phyloP scores from a whole-genome alignment of 2,888 invertebrate genomes.

The Peribatodes rhomboidaria region DNA sequence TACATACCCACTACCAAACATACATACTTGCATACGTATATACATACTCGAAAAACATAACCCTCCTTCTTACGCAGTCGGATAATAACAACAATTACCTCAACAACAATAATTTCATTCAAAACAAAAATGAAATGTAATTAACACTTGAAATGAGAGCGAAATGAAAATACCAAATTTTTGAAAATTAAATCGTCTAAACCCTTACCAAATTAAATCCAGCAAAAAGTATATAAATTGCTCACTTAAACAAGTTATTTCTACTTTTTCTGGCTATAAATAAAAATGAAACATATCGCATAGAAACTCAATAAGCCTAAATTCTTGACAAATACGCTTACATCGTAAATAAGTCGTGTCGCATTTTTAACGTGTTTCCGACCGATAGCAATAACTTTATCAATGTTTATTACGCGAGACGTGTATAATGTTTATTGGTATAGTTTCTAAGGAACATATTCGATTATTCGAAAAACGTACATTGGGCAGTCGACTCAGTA shows the following conservation, averaged over 20 bases:
- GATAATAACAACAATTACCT: too few relatives aligned
- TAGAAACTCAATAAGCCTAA: conserved; percentile 26
- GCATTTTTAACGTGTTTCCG: conserved; percentile 40
- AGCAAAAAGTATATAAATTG: conserved; percentile 25
- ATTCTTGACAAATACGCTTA: conserved; percentile 31
- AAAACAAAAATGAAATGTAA: too few relatives aligned
- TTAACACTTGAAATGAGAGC: too few relatives aligned
- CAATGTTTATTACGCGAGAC: conserved; percentile 45
- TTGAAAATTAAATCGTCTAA: too few relatives aligned
- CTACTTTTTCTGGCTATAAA: conserved; percentile 31
- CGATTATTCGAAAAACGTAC: not conserved
- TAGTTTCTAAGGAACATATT: conserved; percentile 7
- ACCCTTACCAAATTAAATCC: not conserved
- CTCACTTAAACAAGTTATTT: conserved; percentile 30
- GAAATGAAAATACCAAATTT: too few relatives aligned
- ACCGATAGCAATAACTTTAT: conserved; percentile 51
- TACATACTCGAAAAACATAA: too few relatives aligned
- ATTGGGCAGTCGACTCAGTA: too few relatives aligned
- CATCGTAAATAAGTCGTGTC: conserved; percentile 29
- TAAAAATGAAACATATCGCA: conserved; percentile 19
- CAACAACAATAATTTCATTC: too few relatives aligned
- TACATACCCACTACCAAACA: too few relatives aligned
- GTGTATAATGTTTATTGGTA: conserved; percentile 46
- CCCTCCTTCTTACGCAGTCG: too few relatives aligned
- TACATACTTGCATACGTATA: too few relatives aligned